Conservation (phyloP, 2,797 vertebrate species). For the Poliocrania exsul region DNA sequence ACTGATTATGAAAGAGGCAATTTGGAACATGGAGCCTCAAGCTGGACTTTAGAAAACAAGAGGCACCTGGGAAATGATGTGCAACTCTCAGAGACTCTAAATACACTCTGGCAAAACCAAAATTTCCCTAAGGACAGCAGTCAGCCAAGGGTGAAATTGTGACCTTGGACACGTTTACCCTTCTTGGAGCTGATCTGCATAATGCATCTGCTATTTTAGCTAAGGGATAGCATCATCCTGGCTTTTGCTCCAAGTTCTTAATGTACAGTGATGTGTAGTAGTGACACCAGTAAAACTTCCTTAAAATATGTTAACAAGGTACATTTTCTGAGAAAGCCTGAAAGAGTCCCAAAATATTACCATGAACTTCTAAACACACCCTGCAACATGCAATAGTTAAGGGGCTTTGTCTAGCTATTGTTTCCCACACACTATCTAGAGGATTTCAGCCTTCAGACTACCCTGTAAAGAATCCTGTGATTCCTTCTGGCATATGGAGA, state of each 20-base stretch:
- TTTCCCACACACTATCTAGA: neutral
- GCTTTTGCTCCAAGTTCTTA: neutral
- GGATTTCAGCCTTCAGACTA: neutral
- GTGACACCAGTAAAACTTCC: neutral
- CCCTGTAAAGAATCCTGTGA: neutral
- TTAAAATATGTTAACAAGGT: neutral
- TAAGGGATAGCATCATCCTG: neutral
- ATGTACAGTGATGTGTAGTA: neutral
- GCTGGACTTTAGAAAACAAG: conserved; percentile 42
- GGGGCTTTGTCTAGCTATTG: neutral
- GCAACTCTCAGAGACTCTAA: conserved; percentile 22
- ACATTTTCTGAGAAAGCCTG: neutral
- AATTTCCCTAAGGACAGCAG: conserved; percentile 35
- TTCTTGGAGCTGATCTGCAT: conserved; percentile 4
- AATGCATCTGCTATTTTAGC: conserved; percentile 26
- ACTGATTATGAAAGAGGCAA: conserved; percentile 34
- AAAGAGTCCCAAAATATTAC: neutral
- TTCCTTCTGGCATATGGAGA: neutral
- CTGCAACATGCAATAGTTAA: neutral
- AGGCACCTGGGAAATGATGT: conserved; percentile 55
- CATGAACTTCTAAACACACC: neutral
- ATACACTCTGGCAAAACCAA: conserved; percentile 27
- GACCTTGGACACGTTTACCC: conserved; percentile 41
- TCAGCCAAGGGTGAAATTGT: conserved; percentile 52
- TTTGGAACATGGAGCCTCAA: neutral